Evolutionary conservation across 2,888 invertebrate species (phyloP), one percentile per base, ranked within the genome.

Genomic region (Zygogramma bicolorata): DNA sequence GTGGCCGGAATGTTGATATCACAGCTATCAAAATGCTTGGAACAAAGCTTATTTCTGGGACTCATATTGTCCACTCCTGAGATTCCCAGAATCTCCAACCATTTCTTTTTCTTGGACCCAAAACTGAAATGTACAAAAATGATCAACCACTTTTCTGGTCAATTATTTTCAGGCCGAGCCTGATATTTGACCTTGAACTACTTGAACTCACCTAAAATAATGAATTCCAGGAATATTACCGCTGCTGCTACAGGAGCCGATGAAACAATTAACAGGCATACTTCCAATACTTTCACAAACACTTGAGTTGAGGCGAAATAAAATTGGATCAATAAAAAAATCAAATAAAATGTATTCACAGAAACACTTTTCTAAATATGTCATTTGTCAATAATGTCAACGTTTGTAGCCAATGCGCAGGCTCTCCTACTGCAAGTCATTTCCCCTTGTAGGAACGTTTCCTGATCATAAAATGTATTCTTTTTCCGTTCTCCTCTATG

Each of bases 181-280:
- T 42, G 42, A 42, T 42, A 15, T 42, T 42, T 42, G 42, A 42
- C 42, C 18, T 49, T 18, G 46, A 20, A 49, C 6, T 10, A 18
- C 46, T 49, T 49, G 8, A 49, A 49, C 46, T 49, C 8, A 49
- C 46, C 46, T 49, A 49, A 49, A 49, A 49, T 49, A 49, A 49
- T 49, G 18, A 49, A 40, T n/a, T 40, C 40, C 40, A 40, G 40
- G 40, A 40, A 49, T 49, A 49, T 49, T 49, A 49, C 46, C 46
- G 20, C 46, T 49, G 46, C 46, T 49, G 22, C 46, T 49, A 49
- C 46, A 49, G 46, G 46, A 49, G 20, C 46, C 46, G 46, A 49
- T n/a, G n/a, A n/a, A n/a, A n/a, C n/a, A n/a, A n/a, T 20, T 18
- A 49, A 49, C 42, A 13, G 42, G 42, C 42, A 13, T 42, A 42